A percentile compares a stretch with the other conserved stretches of the same genome.
phyloP scores from a whole-genome alignment of 1,140 invertebrate genomes.

The Heliconius congener region DNA sequence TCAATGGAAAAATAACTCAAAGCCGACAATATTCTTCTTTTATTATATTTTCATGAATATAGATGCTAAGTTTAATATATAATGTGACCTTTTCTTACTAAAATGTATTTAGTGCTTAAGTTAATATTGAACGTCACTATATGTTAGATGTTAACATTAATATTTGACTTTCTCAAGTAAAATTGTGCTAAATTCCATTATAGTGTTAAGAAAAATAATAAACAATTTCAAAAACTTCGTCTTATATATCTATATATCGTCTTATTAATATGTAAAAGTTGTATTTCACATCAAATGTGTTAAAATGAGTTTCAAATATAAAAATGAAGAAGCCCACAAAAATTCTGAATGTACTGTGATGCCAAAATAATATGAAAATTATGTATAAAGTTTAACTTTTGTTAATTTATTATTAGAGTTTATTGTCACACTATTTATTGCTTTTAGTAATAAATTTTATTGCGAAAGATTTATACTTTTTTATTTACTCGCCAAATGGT shows the following conservation, averaged over 20 bases:
- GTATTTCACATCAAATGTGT: constrained; percentile 7
- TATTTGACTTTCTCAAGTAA: background rate
- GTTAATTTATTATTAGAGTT: constrained; percentile 77
- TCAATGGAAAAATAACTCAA: background rate
- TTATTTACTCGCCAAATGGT: background rate
- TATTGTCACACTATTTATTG: constrained; percentile 77
- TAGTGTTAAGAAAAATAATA: background rate
- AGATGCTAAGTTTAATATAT: background rate
- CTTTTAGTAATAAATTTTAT: constrained; percentile 77
- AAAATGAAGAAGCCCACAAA: constrained; percentile 21
- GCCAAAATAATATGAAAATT: constrained; percentile 68
- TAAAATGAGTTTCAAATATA: background rate
- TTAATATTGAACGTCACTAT: constrained; percentile 1
- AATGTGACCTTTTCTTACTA: background rate
- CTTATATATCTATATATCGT: background rate
- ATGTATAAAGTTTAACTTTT: constrained; percentile 71
- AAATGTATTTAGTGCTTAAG: constrained; percentile 3
- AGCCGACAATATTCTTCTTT: background rate
- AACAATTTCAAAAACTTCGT: background rate
- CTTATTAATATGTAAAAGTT: background rate
- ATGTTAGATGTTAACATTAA: constrained; percentile 3
- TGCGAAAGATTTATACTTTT: constrained; percentile 36
- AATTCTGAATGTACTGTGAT: constrained; percentile 72
- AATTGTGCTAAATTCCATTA: constrained; percentile 1
- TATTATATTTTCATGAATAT: background rate